These are phyloP conservation scores for Tauraco hartlaubi DNA, from an alignment of 2,797 vertebrate genomes.

Conservation along the genomic window DNA sequence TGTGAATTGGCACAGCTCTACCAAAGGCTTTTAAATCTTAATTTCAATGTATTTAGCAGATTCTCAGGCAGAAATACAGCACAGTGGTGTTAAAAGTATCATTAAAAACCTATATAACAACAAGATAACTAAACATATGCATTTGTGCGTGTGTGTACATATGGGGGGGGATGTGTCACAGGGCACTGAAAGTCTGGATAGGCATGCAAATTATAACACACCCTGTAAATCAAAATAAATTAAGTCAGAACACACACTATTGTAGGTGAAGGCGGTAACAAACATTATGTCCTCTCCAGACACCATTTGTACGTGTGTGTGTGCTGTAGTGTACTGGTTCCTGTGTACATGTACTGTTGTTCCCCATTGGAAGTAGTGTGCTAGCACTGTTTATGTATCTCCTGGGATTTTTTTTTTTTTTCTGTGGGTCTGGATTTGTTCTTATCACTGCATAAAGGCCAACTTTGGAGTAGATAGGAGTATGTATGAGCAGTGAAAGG, in stretches of 20 bases:
- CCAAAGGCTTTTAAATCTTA: not conserved
- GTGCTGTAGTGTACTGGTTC: not conserved
- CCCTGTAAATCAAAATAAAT: not conserved
- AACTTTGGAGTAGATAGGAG: not conserved
- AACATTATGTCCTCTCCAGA: not conserved
- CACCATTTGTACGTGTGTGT: not conserved
- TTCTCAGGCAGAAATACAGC: not conserved
- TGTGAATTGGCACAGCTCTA: not conserved
- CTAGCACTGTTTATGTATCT: not conserved
- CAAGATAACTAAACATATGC: not conserved
- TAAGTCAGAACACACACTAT: not conserved
- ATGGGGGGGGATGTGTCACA: too few species aligned
- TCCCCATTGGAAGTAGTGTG: not conserved
- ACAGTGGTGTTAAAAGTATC: not conserved
- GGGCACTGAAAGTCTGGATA: not conserved
- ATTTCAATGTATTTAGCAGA: not conserved
- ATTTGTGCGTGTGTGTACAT: not conserved
- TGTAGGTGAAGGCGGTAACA: not conserved
- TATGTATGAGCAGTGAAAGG: not conserved
- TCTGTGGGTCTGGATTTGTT: not conserved
- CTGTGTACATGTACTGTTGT: not conserved
- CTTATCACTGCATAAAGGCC: not conserved
- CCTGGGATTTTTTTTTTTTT: not conserved
- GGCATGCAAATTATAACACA: not conserved
- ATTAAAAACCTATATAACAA: not conserved